Percentiles rank a stretch among this genome's conserved stretches.
These are phyloP conservation scores for Pampusana beccarii DNA, from an alignment of 2,113 vertebrate genomes.

Conservation along the genomic window DNA sequence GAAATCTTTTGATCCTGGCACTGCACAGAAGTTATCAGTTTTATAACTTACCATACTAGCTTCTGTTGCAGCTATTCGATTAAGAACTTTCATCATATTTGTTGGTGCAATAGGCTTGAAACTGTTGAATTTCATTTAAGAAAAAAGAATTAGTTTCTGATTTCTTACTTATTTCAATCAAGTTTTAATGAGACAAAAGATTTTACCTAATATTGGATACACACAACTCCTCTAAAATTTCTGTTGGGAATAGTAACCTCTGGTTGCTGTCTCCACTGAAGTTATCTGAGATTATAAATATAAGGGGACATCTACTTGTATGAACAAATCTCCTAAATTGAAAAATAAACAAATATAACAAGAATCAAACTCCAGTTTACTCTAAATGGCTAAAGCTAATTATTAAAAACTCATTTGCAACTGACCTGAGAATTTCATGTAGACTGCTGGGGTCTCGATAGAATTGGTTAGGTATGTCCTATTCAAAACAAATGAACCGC, in stretches of 20 bases:
- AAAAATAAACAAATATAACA: neutral
- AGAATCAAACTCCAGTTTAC: neutral
- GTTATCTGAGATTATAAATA: slow-evolving; percentile 91
- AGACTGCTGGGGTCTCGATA: slow-evolving; percentile 86
- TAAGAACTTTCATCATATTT: slow-evolving; percentile 90
- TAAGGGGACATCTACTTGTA: slow-evolving; percentile 82
- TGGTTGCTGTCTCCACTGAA: slow-evolving; percentile 85
- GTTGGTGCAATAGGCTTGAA: slow-evolving; percentile 96
- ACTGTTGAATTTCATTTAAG: slow-evolving; percentile 71
- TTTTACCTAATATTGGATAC: slow-evolving; percentile 85
- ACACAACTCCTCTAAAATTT: slow-evolving; percentile 85
- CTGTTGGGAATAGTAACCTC: slow-evolving; percentile 84
- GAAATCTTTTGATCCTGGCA: neutral
- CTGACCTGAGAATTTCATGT: slow-evolving; percentile 91
- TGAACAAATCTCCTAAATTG: slow-evolving; percentile 81
- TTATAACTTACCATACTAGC: slow-evolving; percentile 79
- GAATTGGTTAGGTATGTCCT: slow-evolving; percentile 98
- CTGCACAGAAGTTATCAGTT: neutral
- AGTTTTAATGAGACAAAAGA: neutral
- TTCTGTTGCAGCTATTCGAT: slow-evolving; percentile 82
- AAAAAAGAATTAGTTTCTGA: slow-evolving; percentile 8
- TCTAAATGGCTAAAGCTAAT: neutral
- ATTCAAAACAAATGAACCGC: slow-evolving; percentile 34
- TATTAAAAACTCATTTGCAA: neutral
- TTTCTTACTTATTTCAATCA: neutral